Evolutionary conservation across 53 echinoderm and acorn worm species (phyloP).

Genomic region (Holothuria leucospilota): DNA sequence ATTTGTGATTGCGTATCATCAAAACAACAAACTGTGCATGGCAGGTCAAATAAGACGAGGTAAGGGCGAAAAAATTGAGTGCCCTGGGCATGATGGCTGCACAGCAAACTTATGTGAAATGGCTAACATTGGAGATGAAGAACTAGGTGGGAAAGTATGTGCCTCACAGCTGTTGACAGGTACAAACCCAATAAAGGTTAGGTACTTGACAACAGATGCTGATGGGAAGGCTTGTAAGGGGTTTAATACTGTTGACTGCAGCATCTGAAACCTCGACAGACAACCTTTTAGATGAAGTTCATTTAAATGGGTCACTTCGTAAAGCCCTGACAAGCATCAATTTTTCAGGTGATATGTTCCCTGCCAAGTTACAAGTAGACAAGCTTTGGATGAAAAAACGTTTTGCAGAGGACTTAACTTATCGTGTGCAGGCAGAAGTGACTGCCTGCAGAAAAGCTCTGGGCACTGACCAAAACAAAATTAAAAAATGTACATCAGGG

Average conservation of each 20-base stretch:
- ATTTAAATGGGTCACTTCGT: constrained; percentile 22
- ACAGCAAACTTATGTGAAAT: neutral
- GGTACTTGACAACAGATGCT: constrained; percentile 28
- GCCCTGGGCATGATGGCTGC: constrained; percentile 37
- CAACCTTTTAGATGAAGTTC: neutral
- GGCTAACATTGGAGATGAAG: constrained; percentile 25
- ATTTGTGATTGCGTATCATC: constrained; percentile 31
- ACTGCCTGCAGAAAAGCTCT: neutral
- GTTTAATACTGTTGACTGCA: neutral
- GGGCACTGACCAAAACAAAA: neutral
- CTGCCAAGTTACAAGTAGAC: neutral
- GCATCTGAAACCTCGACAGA: neutral
- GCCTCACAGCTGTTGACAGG: constrained; percentile 25
- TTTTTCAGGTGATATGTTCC: constrained; percentile 1
- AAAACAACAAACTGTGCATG: constrained; percentile 59
- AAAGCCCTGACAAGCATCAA: neutral
- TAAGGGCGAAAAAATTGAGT: neutral
- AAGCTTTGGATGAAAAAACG: neutral
- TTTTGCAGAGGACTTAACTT: constrained; percentile 21
- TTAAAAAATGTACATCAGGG: neutral
- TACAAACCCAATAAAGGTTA: constrained; percentile 27
- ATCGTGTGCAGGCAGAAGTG: constrained; percentile 11
- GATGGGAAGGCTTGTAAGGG: constrained; percentile 9
- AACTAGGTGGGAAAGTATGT: constrained; percentile 32
- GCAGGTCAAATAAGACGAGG: neutral